Conservation (phyloP, 2,797 vertebrate species). For the Myotis pilosus region DNA sequence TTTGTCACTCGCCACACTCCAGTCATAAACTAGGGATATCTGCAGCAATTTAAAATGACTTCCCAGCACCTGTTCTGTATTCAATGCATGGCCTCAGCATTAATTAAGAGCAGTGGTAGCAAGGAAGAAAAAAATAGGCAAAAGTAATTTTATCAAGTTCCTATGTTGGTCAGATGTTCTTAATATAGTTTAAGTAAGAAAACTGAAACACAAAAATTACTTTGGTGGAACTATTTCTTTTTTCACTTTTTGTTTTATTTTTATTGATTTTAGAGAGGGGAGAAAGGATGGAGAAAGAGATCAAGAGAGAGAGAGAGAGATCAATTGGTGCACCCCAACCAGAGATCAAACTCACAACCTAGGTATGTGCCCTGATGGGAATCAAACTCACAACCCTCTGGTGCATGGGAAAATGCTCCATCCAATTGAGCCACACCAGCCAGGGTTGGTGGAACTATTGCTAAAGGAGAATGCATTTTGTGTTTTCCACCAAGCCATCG, state of each 20-base stretch:
- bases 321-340: background rate
- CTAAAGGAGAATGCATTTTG: background rate
- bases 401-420: background rate
- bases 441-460: conserved; percentile 23
- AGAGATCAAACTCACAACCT: background rate
- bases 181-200: conserved; percentile 33
- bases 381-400: background rate
- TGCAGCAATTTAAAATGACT: conserved; percentile 1
- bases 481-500: conserved; percentile 34
- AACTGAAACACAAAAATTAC: conserved; percentile 41
- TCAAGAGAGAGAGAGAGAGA: background rate
- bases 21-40: background rate
- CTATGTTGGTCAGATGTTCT: conserved; percentile 39
- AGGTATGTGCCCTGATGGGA: background rate
- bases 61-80: conserved; percentile 52
- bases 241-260: background rate
- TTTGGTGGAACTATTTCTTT: conserved; percentile 29
- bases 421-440: background rate
- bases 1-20: background rate
- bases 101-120: conserved; percentile 27
- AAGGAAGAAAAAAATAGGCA: conserved; percentile 19
- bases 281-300: no score
- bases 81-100: background rate
- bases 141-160: conserved; percentile 58
- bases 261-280: background rate